Conservation (phyloP, 2,797 vertebrate genomes). For the Pyrocephalus nanus region DNA sequence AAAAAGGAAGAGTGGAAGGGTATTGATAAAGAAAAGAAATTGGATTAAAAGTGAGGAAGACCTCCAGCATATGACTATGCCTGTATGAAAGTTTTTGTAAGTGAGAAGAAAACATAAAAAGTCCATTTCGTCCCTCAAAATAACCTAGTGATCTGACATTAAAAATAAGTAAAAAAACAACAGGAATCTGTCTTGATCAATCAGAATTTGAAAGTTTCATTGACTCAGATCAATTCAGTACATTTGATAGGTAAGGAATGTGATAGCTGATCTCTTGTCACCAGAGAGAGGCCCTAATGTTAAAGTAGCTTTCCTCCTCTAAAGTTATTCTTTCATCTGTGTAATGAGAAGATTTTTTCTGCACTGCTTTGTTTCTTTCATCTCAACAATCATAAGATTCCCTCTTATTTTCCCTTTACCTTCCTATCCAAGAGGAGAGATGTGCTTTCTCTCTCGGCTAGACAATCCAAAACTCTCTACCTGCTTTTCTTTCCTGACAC, state of each 20-base stretch:
- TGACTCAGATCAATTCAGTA: neutral
- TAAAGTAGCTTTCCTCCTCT: neutral
- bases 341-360: neutral
- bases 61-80: neutral
- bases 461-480: neutral
- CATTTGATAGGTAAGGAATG: neutral
- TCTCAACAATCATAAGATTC: neutral
- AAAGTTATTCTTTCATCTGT: neutral
- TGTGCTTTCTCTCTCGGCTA: neutral
- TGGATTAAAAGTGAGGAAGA: neutral
- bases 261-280: neutral
- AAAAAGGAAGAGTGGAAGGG: neutral
- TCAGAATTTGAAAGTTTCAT: neutral
- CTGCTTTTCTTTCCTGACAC: neutral
- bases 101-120: neutral
- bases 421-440: neutral
- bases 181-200: neutral
- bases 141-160: neutral
- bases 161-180: neutral
- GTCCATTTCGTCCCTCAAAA: neutral
- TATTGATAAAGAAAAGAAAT: neutral
- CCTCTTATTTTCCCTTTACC: neutral
- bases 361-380: neutral
- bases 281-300: neutral
- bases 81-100: neutral